Percentiles rank a stretch among this genome's conserved stretches.
Conservation (phyloP, 2,113 vertebrate species). For the Fregetta grallaria region DNA sequence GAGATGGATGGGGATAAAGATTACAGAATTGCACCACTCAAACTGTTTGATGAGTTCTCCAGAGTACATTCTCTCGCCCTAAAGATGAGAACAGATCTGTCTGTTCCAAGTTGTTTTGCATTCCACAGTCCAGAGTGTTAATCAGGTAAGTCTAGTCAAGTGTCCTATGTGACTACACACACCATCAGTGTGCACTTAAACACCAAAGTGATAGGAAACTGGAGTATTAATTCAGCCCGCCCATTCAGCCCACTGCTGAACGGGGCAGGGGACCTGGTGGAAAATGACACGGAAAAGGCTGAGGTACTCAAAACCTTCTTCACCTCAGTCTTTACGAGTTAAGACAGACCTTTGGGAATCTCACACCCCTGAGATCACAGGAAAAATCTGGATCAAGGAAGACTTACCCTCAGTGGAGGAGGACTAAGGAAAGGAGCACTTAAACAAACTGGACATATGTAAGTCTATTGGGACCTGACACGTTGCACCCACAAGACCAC, state of each 20-base stretch:
- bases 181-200: neutral
- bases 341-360: neutral
- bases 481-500: neutral
- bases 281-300: neutral
- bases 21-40: neutral
- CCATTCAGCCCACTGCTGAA: neutral
- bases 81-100: accelerated
- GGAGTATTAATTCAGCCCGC: neutral
- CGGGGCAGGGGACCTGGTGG: neutral
- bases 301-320: neutral
- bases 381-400: neutral
- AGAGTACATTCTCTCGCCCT: neutral
- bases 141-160: neutral
- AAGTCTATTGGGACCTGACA: neutral
- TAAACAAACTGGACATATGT: neutral
- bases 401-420: neutral
- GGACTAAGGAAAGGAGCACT: neutral
- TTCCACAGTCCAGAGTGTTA: neutral
- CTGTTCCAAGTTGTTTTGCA: neutral
- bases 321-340: neutral
- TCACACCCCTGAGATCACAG: neutral
- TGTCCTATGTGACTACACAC: neutral
- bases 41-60: neutral
- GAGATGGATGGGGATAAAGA: neutral
- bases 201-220: neutral